Base-by-base conservation (phyloP, 2,113 vertebrate genomes). In the Ploceus nigricollis region DNA sequence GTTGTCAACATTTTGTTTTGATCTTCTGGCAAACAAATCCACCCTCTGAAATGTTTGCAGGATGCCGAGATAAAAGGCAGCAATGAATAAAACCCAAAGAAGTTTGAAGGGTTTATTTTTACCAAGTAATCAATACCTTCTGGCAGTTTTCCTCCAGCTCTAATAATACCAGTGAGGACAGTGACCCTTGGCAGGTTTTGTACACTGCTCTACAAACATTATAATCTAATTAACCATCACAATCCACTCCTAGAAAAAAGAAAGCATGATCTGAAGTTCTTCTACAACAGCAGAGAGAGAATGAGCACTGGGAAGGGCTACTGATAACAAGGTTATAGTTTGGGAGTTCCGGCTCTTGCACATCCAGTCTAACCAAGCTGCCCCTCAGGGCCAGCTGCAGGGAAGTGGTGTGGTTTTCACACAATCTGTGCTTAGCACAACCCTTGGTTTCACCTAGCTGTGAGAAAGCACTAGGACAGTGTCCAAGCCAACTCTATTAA, bases 21-120 rank as follows among this genome's bases (percentile, higher is more conserved):
- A 96, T 94, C 76, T 94, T 76, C 28, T 23, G 8, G 92, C 88
- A 96, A 96, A 96, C 79, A 96, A 97, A 97, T 83, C 94, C 94
- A 86, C 77, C 89, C 95, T 78, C 92, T 83, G 90, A 92, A 95
- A 93, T 68, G 75, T 56, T 80, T 92, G 65, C 72, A 93, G 80
- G 76, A 90, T 84, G 72, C 76, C 2, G 27, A 89, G 76, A 90
- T 87, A 87, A 95, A 96, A 94, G 78, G 40, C 51, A 45, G 6
- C 50, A 63, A 92, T 17, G 40, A 90, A 89, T 53, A 89, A 60
- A 83, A 78, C 64, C 72, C 71, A 30, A 72, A 71, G n/a, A 93
- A 93, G 11, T 92, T 64, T 68, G 92, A 93, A 81, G 40, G 45
- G 64, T 71, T 96, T 96, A 71, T 94, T 97, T 96, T 96, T 87